Evolutionary conservation across 1,140 invertebrate species (phyloP).

Genomic region (Calliphora vicina): DNA sequence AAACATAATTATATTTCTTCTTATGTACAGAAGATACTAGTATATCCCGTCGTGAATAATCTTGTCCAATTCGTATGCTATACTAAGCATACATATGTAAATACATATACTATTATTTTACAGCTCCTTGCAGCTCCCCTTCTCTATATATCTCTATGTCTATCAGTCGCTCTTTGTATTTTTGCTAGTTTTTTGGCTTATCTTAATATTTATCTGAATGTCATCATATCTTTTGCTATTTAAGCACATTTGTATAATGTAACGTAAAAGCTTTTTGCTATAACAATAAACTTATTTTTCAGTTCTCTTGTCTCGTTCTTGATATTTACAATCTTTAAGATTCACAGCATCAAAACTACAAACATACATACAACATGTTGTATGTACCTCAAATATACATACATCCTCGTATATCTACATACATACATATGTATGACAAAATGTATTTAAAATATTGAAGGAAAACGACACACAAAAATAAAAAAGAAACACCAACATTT

Average conservation of each 20-base stretch:
- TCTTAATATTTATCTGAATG: slow-evolving; percentile 31
- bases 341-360: too few species aligned
- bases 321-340: too few species aligned
- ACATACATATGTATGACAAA: neutral
- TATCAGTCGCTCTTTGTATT: slow-evolving; percentile 7
- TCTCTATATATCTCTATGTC: too few species aligned
- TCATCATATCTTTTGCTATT: slow-evolving; percentile 33
- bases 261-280: slow-evolving; percentile 33
- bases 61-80: neutral
- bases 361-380: too few species aligned
- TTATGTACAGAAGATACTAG: neutral
- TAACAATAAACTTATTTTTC: slow-evolving; percentile 30
- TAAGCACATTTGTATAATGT: slow-evolving; percentile 29
- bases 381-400: too few species aligned
- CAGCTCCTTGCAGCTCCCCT: neutral
- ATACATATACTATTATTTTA: neutral
- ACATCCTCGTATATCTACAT: neutral
- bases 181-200: slow-evolving; percentile 18
- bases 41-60: slow-evolving; percentile 15
- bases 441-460: slow-evolving; percentile 20
- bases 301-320: neutral
- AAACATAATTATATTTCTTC: neutral
- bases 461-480: too few species aligned
- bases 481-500: neutral
- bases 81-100: neutral